These are phyloP conservation scores for Anas flavirostris DNA, from an alignment of 2,797 vertebrate species.

Conservation along the genomic window DNA sequence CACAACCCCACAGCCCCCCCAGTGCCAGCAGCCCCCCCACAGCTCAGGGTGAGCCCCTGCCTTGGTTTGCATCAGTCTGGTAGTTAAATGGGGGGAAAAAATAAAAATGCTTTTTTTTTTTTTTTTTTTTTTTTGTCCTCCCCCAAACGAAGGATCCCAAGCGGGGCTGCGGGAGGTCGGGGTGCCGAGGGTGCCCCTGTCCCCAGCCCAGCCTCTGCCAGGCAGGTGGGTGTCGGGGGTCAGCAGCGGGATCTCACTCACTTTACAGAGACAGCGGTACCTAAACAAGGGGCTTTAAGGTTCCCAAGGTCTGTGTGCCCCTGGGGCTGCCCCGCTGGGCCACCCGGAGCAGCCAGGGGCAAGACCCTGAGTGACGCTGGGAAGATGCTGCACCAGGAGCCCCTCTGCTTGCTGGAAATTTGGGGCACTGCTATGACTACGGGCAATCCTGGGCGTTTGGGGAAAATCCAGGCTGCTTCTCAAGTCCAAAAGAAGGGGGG, in stretches of 20 bases:
- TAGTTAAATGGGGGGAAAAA: neutral
- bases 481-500: neutral
- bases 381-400: neutral
- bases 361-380: neutral
- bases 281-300: neutral
- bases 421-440: fast-evolving
- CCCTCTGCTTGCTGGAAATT: neutral
- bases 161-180: neutral
- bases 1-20: neutral
- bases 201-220: neutral
- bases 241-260: neutral
- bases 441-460: neutral
- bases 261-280: neutral
- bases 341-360: fast-evolving
- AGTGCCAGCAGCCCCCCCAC: neutral
- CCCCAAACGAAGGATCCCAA: fast-evolving
- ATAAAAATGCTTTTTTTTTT: neutral
- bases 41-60: neutral
- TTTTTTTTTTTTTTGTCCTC: neutral
- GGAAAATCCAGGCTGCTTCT: neutral
- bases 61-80: neutral
- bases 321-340: neutral
- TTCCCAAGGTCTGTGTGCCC: neutral
- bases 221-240: neutral
- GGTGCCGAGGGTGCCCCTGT: fast-evolving